These are phyloP conservation scores for Cynopterus sphinx DNA, from an alignment of 2,797 vertebrate genomes.

Conservation along the genomic window DNA sequence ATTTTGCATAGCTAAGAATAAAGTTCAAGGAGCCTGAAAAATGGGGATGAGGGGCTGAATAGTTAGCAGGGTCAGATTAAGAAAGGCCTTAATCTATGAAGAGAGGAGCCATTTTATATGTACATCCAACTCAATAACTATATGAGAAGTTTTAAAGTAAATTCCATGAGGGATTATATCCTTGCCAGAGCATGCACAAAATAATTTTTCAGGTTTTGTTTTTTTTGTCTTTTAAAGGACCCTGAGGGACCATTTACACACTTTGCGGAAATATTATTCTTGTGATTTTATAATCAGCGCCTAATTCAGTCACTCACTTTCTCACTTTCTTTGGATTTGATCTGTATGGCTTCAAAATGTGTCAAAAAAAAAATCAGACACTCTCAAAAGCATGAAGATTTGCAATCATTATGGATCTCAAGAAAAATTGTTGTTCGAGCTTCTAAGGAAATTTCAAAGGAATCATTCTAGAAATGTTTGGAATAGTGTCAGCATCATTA, in stretches of 20 bases:
- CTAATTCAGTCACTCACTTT: background rate
- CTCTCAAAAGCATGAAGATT: background rate
- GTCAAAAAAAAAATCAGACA: background rate
- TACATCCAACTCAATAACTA: background rate
- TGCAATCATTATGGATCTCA: background rate
- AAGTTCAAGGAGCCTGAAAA: background rate
- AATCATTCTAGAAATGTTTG: background rate
- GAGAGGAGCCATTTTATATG: background rate
- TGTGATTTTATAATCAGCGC: background rate
- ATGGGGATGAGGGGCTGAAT: background rate
- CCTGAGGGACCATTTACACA: background rate
- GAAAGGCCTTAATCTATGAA: background rate
- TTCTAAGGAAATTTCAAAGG: background rate
- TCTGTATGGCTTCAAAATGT: background rate
- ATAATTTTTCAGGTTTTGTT: background rate
- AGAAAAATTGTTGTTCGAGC: background rate
- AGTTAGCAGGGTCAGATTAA: background rate
- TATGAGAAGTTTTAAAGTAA: background rate
- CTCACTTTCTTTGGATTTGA: background rate
- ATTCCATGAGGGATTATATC: background rate
- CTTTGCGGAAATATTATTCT: background rate
- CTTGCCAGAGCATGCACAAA: background rate
- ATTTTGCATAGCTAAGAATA: background rate
- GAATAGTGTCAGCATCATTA: background rate
- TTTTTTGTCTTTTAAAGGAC: background rate